These are phyloP conservation scores for Scaptodrosophila lebanonensis DNA, from an alignment of 1,140 invertebrate genomes.

Conservation along the genomic window DNA sequence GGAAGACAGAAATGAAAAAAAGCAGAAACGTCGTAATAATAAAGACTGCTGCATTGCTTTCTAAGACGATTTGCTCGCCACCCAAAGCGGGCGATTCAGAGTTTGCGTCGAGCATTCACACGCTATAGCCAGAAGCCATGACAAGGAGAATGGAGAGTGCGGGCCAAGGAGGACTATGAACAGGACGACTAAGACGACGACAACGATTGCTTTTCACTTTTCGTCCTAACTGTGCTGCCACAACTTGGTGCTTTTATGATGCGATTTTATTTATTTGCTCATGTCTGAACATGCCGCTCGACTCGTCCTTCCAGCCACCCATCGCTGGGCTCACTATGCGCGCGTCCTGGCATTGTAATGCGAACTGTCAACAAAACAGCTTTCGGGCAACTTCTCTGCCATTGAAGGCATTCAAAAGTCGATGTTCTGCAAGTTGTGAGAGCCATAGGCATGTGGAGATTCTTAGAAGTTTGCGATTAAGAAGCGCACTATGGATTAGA, in stretches of 20 bases:
- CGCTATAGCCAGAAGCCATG: slow-evolving; percentile 63
- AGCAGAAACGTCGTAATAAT: slow-evolving; percentile 41
- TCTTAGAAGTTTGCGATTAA: slow-evolving; percentile 27
- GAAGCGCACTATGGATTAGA: too few relatives aligned
- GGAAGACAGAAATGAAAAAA: background rate
- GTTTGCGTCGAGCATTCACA: slow-evolving; percentile 66
- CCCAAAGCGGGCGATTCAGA: slow-evolving; percentile 14
- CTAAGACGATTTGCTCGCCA: slow-evolving; percentile 54
- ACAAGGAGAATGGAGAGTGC: slow-evolving; percentile 55
- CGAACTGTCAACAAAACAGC: slow-evolving; percentile 66
- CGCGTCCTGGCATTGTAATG: slow-evolving; percentile 66
- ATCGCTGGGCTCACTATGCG: slow-evolving; percentile 20
- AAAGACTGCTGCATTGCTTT: slow-evolving; percentile 50
- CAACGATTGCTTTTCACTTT: slow-evolving; percentile 67
- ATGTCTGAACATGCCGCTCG: slow-evolving; percentile 16
- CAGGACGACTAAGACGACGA: slow-evolving; percentile 26
- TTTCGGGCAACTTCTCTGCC: slow-evolving; percentile 26
- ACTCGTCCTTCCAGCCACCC: slow-evolving; percentile 10
- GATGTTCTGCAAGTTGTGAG: slow-evolving; percentile 13
- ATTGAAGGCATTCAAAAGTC: slow-evolving; percentile 31
- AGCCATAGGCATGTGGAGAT: background rate
- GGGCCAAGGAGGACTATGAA: slow-evolving; percentile 14
- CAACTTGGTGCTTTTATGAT: slow-evolving; percentile 58
- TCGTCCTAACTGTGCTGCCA: slow-evolving; percentile 15
- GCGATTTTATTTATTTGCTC: slow-evolving; percentile 69